Conservation (phyloP, 2,113 vertebrate genomes). For the Chaetodon trifascialis region DNA sequence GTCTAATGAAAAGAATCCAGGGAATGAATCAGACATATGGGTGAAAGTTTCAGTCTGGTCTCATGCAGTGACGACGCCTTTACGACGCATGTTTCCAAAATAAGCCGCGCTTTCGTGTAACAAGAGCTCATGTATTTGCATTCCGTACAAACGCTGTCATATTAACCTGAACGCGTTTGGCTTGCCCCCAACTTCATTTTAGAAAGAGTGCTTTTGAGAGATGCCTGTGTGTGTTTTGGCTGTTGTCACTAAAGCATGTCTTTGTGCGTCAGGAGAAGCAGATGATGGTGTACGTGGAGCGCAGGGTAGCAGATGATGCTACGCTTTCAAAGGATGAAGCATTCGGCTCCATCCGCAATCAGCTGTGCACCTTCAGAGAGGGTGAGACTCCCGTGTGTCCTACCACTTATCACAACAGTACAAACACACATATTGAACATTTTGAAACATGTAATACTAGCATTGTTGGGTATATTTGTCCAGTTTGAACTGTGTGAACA, state of each 20-base stretch:
- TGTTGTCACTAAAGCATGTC: constrained; percentile 7
- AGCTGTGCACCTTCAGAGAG: constrained; percentile 88
- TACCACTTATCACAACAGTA: too few species aligned
- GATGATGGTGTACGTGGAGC: constrained; percentile 89
- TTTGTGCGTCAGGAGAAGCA: constrained; percentile 82
- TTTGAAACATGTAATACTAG: neutral
- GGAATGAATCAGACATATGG: constrained; percentile 49
- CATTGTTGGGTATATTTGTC: neutral
- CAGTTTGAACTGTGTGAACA: neutral
- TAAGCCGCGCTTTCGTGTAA: constrained; percentile 26
- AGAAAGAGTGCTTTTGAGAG: neutral
- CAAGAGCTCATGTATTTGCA: constrained; percentile 12
- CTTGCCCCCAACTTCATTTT: neutral
- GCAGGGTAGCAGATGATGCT: constrained; percentile 84
- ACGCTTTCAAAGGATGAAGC: constrained; percentile 81
- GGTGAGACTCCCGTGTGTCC: constrained; percentile 66
- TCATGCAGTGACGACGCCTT: constrained; percentile 14
- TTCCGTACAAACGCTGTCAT: constrained; percentile 30
- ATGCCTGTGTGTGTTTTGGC: constrained; percentile 25
- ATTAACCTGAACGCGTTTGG: constrained; percentile 2
- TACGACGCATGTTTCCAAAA: constrained; percentile 40
- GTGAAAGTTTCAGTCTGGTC: constrained; percentile 22
- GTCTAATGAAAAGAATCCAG: constrained; percentile 20
- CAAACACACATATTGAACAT: neutral
- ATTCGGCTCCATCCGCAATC: constrained; percentile 83